A percentile compares a stretch with the other conserved stretches of the same genome.
phyloP scores from a whole-genome alignment of 2,888 invertebrate species.

The Pristionchus mayeri region DNA sequence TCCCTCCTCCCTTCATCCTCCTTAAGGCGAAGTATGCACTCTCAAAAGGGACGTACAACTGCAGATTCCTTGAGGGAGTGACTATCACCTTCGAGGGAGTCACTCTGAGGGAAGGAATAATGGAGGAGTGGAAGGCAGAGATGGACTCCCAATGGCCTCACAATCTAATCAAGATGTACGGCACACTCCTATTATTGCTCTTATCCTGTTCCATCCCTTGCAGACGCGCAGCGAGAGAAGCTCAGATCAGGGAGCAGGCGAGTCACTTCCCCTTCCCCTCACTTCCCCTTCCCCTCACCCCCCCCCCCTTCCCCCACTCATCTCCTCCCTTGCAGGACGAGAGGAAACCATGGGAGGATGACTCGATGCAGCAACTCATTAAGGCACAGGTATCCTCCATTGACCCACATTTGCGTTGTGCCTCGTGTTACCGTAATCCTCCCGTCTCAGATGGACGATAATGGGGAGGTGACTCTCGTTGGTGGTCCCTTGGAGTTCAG shows the following conservation, averaged over 20 bases:
- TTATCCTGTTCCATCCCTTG: no score
- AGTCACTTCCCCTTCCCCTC: no score
- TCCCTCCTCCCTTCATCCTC: no score
- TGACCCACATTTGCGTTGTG: no score
- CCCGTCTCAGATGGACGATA: not conserved
- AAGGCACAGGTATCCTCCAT: not conserved
- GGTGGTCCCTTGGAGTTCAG: not conserved
- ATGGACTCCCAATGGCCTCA: not conserved
- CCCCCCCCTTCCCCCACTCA: no score
- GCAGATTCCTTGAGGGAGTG: not conserved
- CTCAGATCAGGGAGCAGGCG: no score
- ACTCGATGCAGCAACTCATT: not conserved
- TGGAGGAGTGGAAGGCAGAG: not conserved
- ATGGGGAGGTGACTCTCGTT: not conserved
- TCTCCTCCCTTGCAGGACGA: no score
- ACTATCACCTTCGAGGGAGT: not conserved
- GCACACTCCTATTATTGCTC: no score
- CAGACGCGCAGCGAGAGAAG: no score
- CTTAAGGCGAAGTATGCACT: not conserved
- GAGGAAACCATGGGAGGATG: not conserved
- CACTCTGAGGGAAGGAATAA: not conserved
- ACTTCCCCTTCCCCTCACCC: no score
- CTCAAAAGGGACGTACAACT: not conserved
- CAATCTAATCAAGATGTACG: not conserved
- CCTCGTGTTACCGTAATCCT: not conserved